Evolutionary conservation across 1,140 invertebrate species (phyloP), one percentile per base, ranked within the genome.

Genomic region (Sarcophaga bullata): DNA sequence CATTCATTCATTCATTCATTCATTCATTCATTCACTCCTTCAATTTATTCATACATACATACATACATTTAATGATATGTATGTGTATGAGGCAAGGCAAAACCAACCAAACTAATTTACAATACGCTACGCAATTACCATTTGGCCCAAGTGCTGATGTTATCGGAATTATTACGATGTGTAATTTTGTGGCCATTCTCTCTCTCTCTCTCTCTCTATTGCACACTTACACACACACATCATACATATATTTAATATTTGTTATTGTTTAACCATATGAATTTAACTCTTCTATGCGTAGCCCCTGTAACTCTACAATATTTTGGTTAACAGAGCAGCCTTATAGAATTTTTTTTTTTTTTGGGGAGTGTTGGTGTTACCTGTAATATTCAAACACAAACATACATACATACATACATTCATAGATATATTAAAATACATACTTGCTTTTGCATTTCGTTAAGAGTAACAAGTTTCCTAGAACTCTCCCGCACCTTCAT

Each of bases 111-210:
- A 68, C 58, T 68, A 68, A 68, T 68, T 68, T 68, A 68, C 58
- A 68, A 68, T 68, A 68, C 58, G 58, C 58, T 68, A 68, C 58
- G 58, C 58, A 68, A 68, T 68, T 68, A 68, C 62, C 17, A 68
- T 68, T 68, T 68, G 62, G 62, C 62, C 62, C 25, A 82, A 76
- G 58, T 37, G 81, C 82, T 73, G 82, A 83, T 83, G 73, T 76
- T 83, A 83, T 83, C 82, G 82, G 73, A 83, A 83, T 83, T 83
- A 80, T 83, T 83, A 83, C 78, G 82, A 83, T 80, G 82, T 83
- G 82, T 83, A 83, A 83, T 83, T 83, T 83, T 83, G 80, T 83
- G 82, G 75, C 75, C 82, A 68, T 75, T 75, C 37, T 75, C 48
- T 48, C 37, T 15, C 73, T 75, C 11, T 47, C 19, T 10, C n/a